Evolutionary conservation across 2,113 vertebrate genomes (phyloP).

Genomic region (Oceanodroma tethys): DNA sequence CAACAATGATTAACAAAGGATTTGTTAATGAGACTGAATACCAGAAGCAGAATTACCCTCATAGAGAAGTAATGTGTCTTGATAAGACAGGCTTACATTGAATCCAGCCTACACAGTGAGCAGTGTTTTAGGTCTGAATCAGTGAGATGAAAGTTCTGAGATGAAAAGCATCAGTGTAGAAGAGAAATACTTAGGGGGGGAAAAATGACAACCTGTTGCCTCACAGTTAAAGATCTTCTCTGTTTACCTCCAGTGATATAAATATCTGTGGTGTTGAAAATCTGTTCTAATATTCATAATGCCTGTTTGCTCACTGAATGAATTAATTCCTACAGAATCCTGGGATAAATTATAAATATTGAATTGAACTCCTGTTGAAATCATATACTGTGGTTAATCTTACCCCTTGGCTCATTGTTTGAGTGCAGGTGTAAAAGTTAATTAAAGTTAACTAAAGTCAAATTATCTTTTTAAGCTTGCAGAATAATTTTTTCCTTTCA

Average conservation of each 20-base stretch:
- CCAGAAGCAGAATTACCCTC: not conserved
- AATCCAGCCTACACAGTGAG: not conserved
- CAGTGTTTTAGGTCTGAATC: not conserved
- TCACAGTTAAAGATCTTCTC: not conserved
- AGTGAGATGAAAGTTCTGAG: not conserved
- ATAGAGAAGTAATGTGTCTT: not conserved
- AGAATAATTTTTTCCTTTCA: not conserved
- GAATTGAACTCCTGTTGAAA: not conserved
- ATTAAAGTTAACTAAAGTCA: not conserved
- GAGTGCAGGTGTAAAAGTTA: not conserved
- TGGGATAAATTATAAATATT: not conserved
- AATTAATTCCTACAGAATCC: not conserved
- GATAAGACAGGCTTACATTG: accelerated
- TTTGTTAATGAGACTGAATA: not conserved
- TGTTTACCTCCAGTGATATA: not conserved
- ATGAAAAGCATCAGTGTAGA: not conserved
- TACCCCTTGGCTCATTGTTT: not conserved
- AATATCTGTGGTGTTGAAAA: not conserved
- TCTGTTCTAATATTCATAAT: not conserved
- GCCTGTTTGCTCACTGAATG: not conserved
- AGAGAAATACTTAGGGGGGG: not conserved
- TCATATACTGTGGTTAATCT: not conserved
- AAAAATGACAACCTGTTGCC: not conserved
- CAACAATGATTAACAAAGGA: not conserved
- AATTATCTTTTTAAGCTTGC: not conserved